phyloP scores from a whole-genome alignment of 2,888 invertebrate species.

The Archips xylosteana region DNA sequence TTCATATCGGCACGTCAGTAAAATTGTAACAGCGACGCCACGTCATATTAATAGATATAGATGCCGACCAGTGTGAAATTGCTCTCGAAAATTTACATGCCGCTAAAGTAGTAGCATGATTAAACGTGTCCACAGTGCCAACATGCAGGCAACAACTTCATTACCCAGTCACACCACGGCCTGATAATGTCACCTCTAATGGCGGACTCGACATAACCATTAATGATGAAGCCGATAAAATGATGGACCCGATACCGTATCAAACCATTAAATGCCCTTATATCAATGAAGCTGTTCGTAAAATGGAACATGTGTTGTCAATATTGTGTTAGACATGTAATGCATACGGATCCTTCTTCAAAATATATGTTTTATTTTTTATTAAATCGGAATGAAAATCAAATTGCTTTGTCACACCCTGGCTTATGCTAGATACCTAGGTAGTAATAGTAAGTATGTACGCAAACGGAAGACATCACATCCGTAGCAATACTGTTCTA shows the following conservation, averaged over 20 bases:
- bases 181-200: constrained; percentile 27
- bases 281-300: neutral
- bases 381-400: no score
- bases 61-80: neutral
- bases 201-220: constrained; percentile 5
- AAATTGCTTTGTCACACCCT: no score
- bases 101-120: neutral
- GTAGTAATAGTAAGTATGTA: no score
- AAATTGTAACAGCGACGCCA: neutral
- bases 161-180: constrained; percentile 29
- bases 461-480: no score
- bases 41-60: neutral
- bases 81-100: constrained; percentile 6
- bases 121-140: neutral
- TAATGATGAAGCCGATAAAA: constrained; percentile 9
- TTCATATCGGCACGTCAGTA: neutral
- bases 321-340: neutral
- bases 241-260: constrained; percentile 1
- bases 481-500: no score
- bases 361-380: neutral
- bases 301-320: neutral
- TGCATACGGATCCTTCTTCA: neutral
- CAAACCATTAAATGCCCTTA: constrained; percentile 5
- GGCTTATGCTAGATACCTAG: no score
- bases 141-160: constrained; percentile 18